Evolutionary conservation across 2,797 vertebrate genomes (phyloP), one percentile per base, ranked within the genome.

Genomic region (Lagodon rhomboides): DNA sequence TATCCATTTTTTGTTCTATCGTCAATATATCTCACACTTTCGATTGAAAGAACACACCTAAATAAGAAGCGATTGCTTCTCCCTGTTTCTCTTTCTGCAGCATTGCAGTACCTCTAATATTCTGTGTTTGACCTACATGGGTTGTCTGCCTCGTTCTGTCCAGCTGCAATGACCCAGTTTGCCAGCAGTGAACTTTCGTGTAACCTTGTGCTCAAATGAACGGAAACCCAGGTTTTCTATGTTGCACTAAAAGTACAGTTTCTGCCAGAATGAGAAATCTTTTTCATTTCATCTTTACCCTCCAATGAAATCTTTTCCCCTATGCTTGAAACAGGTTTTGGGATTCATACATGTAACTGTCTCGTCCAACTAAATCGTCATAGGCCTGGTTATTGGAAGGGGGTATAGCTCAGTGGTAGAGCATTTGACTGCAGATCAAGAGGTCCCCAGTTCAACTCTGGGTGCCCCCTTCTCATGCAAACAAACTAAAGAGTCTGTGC

Each of bases 341-440:
- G 9, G 11, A 63, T 20, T 59, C 22, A 63, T n/a, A 15, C 1
- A 1, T 12, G 1, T 4, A 41, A 12, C 1, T 41, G 12, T n/a
- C 5, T 13, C 3, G 23, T 41, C 17, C 0, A 18, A 27, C 30
- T 63, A 6, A 30, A 34, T 46, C n/a, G 8, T 50, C 15, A 8
- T 0, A 18, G 13, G 4, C 0, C 0, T 0, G 0, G 0, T 0
- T 0, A 0, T 10, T 0, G 5, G 4, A 7, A 0, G 88, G 85
- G 83, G 84, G 87, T 91, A 82, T 90, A 91, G 90, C 89, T 93
- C 87, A 90, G 91, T 87, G 91, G 89, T 75, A 86, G 87, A 89
- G 88, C 91, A 84, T 91, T 92, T 92, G 85, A 93, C 90, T 93
- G 85, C 87, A 93, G 87, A 86, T 93, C 80, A 93, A 93, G 75